Percentiles rank a stretch among this genome's conserved stretches.
These are phyloP conservation scores for Formica selysi DNA, from an alignment of 1,140 invertebrate species.

Conservation along the genomic window DNA sequence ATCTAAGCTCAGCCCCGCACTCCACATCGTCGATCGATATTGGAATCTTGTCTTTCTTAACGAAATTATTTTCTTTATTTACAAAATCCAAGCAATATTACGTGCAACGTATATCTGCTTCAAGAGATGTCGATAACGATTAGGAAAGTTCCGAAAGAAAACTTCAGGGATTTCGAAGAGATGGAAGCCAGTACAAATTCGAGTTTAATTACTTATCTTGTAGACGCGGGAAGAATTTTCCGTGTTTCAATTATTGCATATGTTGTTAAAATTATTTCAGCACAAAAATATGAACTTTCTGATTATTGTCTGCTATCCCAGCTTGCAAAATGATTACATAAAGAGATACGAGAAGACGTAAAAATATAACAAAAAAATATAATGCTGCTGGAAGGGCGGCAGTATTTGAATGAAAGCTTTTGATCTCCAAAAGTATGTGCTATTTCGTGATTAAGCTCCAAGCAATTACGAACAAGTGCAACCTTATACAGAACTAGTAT, in stretches of 20 bases:
- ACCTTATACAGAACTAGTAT: conserved; percentile 8
- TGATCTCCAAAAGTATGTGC: conserved; percentile 26
- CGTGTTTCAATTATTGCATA: background rate
- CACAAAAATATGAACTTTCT: background rate
- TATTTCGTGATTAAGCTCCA: conserved; percentile 59
- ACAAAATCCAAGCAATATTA: background rate
- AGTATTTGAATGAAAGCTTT: conserved; percentile 28
- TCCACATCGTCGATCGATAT: background rate
- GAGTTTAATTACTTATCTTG: background rate
- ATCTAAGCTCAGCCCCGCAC: conserved; percentile 25
- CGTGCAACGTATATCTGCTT: background rate
- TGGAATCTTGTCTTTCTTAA: background rate
- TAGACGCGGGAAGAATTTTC: background rate
- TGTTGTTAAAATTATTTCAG: background rate
- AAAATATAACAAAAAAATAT: background rate
- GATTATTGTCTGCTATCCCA: background rate
- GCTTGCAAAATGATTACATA: background rate
- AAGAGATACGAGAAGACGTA: background rate
- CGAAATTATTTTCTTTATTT: conserved; percentile 10
- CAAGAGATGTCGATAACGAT: background rate
- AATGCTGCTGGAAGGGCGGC: conserved; percentile 17
- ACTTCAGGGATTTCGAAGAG: background rate
- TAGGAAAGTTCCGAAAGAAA: background rate
- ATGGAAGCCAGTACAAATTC: background rate
- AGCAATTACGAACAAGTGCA: conserved; percentile 56